A percentile compares a stretch with the other conserved stretches of the same genome.
phyloP scores from a whole-genome alignment of 2,797 vertebrate genomes.

The Borostomias antarcticus region DNA sequence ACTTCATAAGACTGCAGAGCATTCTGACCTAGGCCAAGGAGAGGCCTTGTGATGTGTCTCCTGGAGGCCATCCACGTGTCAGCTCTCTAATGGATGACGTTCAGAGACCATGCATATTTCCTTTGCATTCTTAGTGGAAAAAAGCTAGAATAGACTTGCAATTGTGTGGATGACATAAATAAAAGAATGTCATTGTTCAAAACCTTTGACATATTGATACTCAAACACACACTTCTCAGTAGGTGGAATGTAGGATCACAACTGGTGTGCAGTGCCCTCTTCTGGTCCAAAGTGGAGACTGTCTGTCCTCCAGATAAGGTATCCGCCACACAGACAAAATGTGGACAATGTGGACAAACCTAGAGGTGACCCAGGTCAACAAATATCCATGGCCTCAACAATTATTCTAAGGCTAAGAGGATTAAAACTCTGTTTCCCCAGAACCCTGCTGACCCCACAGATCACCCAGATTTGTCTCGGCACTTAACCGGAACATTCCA shows the following conservation, averaged over 20 bases:
- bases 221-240: no score
- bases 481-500: slow-evolving; percentile 53
- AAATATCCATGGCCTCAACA: slow-evolving; percentile 20
- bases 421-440: slow-evolving; percentile 38
- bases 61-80: not conserved
- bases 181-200: no score
- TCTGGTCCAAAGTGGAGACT: slow-evolving; percentile 20
- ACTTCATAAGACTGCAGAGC: slow-evolving; percentile 19
- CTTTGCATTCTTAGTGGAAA: not conserved
- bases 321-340: not conserved
- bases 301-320: not conserved
- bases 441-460: slow-evolving; percentile 21
- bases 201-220: no score
- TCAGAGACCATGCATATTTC: no score
- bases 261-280: slow-evolving; percentile 60
- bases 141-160: no score
- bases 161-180: no score
- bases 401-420: slow-evolving; percentile 38
- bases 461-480: slow-evolving; percentile 44
- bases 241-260: not conserved
- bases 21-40: slow-evolving; percentile 8
- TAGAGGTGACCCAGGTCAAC: slow-evolving; percentile 18
- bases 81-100: no score
- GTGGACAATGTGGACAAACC: not conserved
- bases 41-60: not conserved